Evolutionary conservation across 2,888 invertebrate genomes (phyloP).

Genomic region (Pseudoips prasinana): DNA sequence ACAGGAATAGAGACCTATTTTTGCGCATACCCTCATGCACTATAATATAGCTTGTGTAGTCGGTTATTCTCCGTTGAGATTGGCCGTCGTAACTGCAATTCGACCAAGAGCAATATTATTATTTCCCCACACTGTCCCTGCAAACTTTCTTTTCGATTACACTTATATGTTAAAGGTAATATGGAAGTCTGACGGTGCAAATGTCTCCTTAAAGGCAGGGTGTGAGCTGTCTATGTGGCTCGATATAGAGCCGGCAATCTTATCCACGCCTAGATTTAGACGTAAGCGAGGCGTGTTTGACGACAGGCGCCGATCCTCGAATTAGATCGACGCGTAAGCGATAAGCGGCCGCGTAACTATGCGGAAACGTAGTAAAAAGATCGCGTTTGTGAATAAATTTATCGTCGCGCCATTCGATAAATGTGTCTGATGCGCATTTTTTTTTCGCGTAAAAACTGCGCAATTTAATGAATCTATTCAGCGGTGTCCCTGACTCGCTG

Average conservation of each 20-base stretch:
- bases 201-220: too few species aligned
- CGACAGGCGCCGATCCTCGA: slow-evolving; percentile 68
- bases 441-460: slow-evolving; percentile 47
- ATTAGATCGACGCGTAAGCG: slow-evolving; percentile 68
- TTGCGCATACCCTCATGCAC: too few species aligned
- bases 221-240: slow-evolving; percentile 41
- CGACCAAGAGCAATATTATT: too few species aligned
- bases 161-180: too few species aligned
- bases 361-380: slow-evolving; percentile 75
- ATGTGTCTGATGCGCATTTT: slow-evolving; percentile 60
- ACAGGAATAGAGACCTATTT: too few species aligned
- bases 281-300: slow-evolving; percentile 58
- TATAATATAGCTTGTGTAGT: too few species aligned
- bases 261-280: slow-evolving; percentile 58
- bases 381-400: slow-evolving; percentile 73
- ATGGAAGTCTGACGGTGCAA: too few species aligned
- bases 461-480: slow-evolving; percentile 56
- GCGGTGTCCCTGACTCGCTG: slow-evolving; percentile 60
- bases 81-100: too few species aligned
- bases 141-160: too few species aligned
- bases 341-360: slow-evolving; percentile 67
- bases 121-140: too few species aligned
- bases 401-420: slow-evolving; percentile 63
- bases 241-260: slow-evolving; percentile 44
- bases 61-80: too few species aligned